Evolutionary conservation across 2,113 vertebrate genomes (phyloP), one percentile per base, ranked within the genome.

Genomic region (Nothobranchius kuhntae): DNA sequence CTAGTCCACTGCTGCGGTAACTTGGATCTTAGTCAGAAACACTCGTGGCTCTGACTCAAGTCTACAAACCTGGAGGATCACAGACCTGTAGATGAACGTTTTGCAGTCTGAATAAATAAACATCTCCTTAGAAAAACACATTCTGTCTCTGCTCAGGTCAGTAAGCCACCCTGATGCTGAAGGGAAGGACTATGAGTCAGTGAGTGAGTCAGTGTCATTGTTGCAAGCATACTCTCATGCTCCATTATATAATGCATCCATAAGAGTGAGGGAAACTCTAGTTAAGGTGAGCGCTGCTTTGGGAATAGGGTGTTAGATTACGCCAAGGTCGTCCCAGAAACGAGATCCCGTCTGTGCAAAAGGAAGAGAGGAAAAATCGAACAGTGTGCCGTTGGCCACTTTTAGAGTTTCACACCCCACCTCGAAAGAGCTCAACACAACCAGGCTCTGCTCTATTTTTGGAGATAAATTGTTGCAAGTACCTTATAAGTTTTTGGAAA

Each of bases 201-300:
- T 65, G 9, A 51, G 73, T 75, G 71, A 87, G 75, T 85, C 80
- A 78, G 77, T 80, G 77, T 81, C 67, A 65, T 55, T 57, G 71
- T 70, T 76, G 78, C 77, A 88, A 81, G 78, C 75, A 86, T 73
- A 67, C 75, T 76, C 81, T 82, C 57, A 42, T 82, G 74, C 36
- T 76, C 71, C 65, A 50, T 53, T 75, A 55, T 51, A 65, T 61
- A 74, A 48, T 64, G 60, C 45, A 69, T 69, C 70, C 36, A 67
- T 55, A 68, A 36, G 51, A 70, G 53, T 64, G 61, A 80, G 53
- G 68, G 87, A 82, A 83, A 86, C 74, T 71, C 55, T 73, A 89
- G 80, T 69, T 75, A 73, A 74, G 77, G 57, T 73, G 74, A 63
- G 71, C 7, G 55, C 68, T 36, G 61, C 59, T 72, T 35, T 46